These are phyloP conservation scores for Anas bernieri DNA, from an alignment of 2,797 vertebrate species.

Conservation along the genomic window DNA sequence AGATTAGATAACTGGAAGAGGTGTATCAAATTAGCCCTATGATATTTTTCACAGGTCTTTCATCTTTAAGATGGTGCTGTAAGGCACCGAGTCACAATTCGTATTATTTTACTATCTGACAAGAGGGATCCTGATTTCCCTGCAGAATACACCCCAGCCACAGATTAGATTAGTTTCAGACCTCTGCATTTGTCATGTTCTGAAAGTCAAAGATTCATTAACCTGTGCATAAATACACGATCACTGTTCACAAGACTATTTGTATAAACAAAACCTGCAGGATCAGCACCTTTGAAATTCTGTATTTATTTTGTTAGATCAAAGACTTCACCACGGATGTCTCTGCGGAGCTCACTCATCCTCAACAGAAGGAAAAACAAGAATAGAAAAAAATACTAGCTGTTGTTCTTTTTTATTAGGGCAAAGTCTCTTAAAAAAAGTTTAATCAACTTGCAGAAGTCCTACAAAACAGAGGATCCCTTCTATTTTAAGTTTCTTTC, in stretches of 20 bases:
- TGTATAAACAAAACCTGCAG: neutral
- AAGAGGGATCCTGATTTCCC: neutral
- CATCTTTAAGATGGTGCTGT: neutral
- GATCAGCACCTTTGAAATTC: constrained; percentile 21
- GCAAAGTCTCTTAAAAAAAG: neutral
- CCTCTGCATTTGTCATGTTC: neutral
- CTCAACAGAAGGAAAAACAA: constrained; percentile 1
- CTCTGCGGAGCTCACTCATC: neutral
- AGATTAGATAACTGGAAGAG: neutral
- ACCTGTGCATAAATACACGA: neutral
- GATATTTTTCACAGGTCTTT: neutral
- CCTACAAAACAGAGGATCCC: neutral
- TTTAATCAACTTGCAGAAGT: neutral
- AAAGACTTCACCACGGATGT: constrained; percentile 19
- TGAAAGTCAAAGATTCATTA: constrained; percentile 19
- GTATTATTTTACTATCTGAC: neutral
- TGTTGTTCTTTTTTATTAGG: neutral
- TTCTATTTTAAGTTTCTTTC: neutral
- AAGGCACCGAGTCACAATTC: neutral
- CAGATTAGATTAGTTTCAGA: neutral
- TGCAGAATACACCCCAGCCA: neutral
- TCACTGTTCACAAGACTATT: neutral
- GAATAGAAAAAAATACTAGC: neutral
- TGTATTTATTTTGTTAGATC: constrained; percentile 42
- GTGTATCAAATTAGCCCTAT: neutral